These are phyloP conservation scores for Xenops minutus DNA, from an alignment of 2,797 vertebrate species.

Conservation along the genomic window DNA sequence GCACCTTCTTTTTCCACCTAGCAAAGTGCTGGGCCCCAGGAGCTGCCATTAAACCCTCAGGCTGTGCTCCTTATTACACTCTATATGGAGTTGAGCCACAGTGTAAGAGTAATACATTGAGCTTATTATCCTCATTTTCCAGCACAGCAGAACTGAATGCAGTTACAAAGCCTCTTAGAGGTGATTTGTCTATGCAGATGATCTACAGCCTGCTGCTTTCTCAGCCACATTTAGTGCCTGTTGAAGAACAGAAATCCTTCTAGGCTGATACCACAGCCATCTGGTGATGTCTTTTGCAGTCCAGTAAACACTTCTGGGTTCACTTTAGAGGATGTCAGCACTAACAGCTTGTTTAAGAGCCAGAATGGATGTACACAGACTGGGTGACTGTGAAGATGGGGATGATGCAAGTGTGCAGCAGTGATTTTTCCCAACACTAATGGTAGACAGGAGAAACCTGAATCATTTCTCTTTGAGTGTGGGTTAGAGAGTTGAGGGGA, in stretches of 20 bases:
- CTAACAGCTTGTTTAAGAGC: conserved; percentile 24
- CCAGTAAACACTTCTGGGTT: conserved; percentile 34
- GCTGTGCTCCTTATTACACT: neutral
- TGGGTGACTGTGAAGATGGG: neutral
- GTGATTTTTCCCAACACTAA: neutral
- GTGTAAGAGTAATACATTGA: conserved; percentile 2
- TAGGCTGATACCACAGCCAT: conserved; percentile 47
- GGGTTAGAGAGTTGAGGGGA: neutral
- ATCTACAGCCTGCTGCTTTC: conserved; percentile 45
- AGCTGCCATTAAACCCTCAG: neutral
- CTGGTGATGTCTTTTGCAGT: conserved; percentile 57
- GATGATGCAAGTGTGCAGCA: neutral
- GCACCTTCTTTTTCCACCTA: neutral
- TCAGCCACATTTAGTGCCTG: conserved; percentile 14
- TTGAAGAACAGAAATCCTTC: conserved; percentile 51
- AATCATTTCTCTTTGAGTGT: neutral
- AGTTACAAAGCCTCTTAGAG: conserved; percentile 48
- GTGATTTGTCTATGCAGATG: conserved; percentile 40
- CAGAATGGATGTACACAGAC: neutral
- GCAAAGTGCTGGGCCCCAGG: neutral
- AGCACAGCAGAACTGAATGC: conserved; percentile 5
- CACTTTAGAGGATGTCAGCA: conserved; percentile 23
- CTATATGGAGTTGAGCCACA: neutral
- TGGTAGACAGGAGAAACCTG: neutral
- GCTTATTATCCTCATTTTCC: conserved; percentile 38